Evolutionary conservation across 2,113 vertebrate species (phyloP), one percentile per base, ranked within the genome.

Genomic region (Sterrhoptilus dennistouni): DNA sequence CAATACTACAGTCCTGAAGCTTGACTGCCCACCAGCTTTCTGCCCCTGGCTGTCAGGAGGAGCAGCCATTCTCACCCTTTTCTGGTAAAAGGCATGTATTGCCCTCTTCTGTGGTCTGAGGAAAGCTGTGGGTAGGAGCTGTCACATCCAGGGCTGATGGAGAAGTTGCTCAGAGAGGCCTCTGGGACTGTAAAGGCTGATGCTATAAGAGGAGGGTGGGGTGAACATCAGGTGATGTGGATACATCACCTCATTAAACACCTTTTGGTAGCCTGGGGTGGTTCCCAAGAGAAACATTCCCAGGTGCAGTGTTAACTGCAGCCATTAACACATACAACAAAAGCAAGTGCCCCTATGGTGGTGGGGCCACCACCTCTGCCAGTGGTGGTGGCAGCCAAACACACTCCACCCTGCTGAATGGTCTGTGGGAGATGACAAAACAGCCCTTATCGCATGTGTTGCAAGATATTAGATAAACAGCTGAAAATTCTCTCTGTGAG

Each of bases 211-310:
- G 21, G 23, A 92, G 18, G 35, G 47, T 44, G 74, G 38, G 36
- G 90, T 56, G 64, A 63, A 66, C 79, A 83, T 89, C 8, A 0
- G 78, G 59, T 92, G 90, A 92, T 80, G 54, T 42, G 31, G 22
- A 50, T 33, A 70, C n/a, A 81, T 65, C 72, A 93, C 63, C 90
- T 80, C 76, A 78, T 89, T 44, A 92, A 93, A 83, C 50, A 49
- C 47, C 56, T 95, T 97, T 97, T 74, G 52, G 72, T 96, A 96
- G 93, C 96, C 96, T 81, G 57, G 36, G 86, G 96, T 63, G 63
- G 72, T 63, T 92, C 72, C 68, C 83, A 54, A 68, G 76, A 92
- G 47, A 70, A 83, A 90, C 79, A 52, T 54, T 96, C 71, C 71
- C 69, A 49, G 35, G 54, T 71, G 83, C 4, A 2, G 63, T 50